Base-by-base conservation (phyloP, 2,888 invertebrate species). In the Dione vanillae region DNA sequence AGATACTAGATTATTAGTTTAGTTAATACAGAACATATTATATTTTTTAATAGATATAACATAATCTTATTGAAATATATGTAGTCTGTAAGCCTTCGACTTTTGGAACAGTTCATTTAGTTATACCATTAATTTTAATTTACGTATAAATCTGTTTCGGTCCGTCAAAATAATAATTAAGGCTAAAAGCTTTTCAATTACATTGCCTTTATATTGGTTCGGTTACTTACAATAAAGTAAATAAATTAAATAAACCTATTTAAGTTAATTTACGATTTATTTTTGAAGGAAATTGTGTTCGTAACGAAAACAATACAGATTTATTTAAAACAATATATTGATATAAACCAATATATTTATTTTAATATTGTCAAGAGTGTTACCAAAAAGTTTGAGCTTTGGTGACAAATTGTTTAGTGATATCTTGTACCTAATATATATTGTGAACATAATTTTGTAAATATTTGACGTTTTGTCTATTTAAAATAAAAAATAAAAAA, bases 51-150 rank as follows among this genome's bases (percentile, higher is more conserved):
- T 7, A 52, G 14, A 14, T 12, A 11, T 27, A n/a, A 41, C 6
- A 16, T 37, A 41, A 54, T 27, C 8, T 45, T 16, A 51, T 12
- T n/a, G n/a, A 45, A 61, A 61, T 43, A 41, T 20, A 9, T 14
- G 40, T 43, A 51, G n/a, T 49, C 19, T 14, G 43, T 65, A 52
- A 51, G 27, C 1, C 12, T 52, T 19, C 40, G 16, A 12, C 40
- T 12, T 62, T 62, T 52, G 14, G 20, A 68, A 52, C 45, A 52
- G 43, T 54, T 62, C 41, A 62, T 54, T 64, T 64, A 19, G 40
- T 43, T 2, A 37, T 59, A 10, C 45, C 68, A 68, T 68, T 68
- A 68, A 62, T 68, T 68, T 59, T 61, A 68, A 68, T 62, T 68
- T 59, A 20, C 68, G 52, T 45, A 49, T 54, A 59, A 68, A 68